phyloP scores from a whole-genome alignment of 2,797 vertebrate species.

The Spinus olivaceus region DNA sequence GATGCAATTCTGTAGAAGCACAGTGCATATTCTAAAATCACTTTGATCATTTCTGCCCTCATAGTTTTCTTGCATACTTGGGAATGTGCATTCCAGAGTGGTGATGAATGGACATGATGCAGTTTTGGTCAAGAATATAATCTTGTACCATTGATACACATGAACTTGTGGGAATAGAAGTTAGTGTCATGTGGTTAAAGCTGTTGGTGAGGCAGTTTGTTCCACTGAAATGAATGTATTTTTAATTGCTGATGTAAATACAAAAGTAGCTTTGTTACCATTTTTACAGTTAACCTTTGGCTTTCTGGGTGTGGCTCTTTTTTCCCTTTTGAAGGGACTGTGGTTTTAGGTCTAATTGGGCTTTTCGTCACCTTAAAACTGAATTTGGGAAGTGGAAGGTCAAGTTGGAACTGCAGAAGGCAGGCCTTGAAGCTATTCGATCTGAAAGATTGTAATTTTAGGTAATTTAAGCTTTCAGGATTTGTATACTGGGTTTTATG shows the following conservation, averaged over 20 bases:
- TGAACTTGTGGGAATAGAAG: neutral
- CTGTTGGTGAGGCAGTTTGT: neutral
- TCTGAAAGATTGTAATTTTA: neutral
- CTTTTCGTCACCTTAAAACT: neutral
- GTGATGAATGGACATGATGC: neutral
- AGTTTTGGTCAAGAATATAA: neutral
- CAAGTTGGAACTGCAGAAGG: neutral
- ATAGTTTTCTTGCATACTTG: neutral
- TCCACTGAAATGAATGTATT: neutral
- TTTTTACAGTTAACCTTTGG: neutral
- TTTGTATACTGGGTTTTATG: neutral
- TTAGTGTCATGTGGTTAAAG: neutral
- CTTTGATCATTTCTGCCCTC: neutral
- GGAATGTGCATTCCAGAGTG: constrained; percentile 5
- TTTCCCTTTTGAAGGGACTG: neutral
- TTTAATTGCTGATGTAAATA: neutral
- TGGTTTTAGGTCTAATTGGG: neutral
- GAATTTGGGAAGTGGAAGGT: neutral
- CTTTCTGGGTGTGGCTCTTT: neutral
- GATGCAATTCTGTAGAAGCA: neutral
- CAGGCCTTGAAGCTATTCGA: neutral
- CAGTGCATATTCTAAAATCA: neutral
- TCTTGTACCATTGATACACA: neutral
- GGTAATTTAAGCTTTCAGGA: neutral
- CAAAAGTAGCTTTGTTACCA: neutral